Conservation (phyloP, 2,888 invertebrate genomes). For the Sussaba pulchella region DNA sequence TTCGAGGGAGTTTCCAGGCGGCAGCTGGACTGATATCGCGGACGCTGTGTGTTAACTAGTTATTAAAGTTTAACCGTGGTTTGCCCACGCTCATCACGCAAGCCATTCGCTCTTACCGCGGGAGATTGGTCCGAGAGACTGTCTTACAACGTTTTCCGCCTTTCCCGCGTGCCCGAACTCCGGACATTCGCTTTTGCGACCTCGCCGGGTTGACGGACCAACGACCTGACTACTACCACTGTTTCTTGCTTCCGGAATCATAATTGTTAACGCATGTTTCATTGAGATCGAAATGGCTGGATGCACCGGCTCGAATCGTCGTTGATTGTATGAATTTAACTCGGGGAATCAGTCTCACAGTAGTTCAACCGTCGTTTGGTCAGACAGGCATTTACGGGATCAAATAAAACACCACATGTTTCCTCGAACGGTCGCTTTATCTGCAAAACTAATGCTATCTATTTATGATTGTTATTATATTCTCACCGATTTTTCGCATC, state of each 20-base stretch:
- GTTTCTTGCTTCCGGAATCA: constrained; percentile 1
- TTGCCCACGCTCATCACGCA: constrained; percentile 73
- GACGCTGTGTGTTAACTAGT: constrained; percentile 76
- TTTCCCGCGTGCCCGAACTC: constrained; percentile 21
- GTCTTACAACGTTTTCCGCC: constrained; percentile 25
- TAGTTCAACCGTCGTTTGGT: not conserved
- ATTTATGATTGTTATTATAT: not conserved
- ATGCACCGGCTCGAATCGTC: not conserved
- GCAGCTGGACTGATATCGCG: constrained; percentile 75
- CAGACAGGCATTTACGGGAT: not conserved
- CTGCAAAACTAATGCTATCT: too few relatives aligned
- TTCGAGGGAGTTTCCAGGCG: constrained; percentile 67
- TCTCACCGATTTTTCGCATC: not conserved
- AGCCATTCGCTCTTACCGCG: constrained; percentile 62
- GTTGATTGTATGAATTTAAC: not conserved
- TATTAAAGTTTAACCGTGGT: constrained; percentile 78
- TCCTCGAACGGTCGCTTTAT: not conserved
- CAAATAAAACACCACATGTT: not conserved
- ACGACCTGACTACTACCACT: constrained; percentile 5
- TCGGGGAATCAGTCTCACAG: not conserved
- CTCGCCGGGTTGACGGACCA: constrained; percentile 16
- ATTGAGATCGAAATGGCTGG: not conserved
- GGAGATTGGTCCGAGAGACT: constrained; percentile 60
- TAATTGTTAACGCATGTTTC: constrained; percentile 25
- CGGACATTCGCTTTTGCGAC: not conserved